Conservation (phyloP, 1,140 invertebrate genomes). For the Dreissena rostriformis region DNA sequence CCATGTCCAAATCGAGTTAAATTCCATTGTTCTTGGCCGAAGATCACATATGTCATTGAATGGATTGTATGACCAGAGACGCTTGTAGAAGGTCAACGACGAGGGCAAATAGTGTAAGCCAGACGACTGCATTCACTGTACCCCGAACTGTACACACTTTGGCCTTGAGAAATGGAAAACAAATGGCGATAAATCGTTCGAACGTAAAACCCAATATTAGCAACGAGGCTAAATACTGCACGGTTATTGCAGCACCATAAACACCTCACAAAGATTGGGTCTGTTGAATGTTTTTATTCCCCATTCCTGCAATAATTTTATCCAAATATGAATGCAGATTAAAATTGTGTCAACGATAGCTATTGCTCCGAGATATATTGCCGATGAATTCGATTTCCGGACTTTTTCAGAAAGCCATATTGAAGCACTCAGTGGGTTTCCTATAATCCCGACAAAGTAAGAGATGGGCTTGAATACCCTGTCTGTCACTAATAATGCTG, state of each 20-base stretch:
- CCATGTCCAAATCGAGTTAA: constrained; percentile 66
- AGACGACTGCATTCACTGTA: constrained; percentile 85
- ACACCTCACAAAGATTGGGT: constrained; percentile 58
- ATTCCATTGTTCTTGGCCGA: constrained; percentile 3
- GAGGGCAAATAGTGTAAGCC: constrained; percentile 30
- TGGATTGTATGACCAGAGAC: constrained; percentile 55
- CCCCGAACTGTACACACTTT: constrained; percentile 89
- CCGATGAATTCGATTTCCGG: constrained; percentile 74
- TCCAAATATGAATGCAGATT: constrained; percentile 70
- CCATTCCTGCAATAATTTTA: constrained; percentile 68
- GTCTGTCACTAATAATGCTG: constrained; percentile 63
- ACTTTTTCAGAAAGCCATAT: constrained; percentile 76
- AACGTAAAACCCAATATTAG: constrained; percentile 88
- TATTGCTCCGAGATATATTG: constrained; percentile 77
- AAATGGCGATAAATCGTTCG: constrained; percentile 91
- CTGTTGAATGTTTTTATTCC: constrained; percentile 58
- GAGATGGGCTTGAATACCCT: constrained; percentile 68
- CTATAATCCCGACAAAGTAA: constrained; percentile 75
- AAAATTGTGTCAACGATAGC: constrained; percentile 75
- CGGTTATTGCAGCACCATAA: constrained; percentile 61
- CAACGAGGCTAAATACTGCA: constrained; percentile 62
- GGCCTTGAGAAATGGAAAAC: constrained; percentile 88
- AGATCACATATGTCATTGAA: constrained; percentile 7
- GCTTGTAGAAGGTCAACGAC: constrained; percentile 39
- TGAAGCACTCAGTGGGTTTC: constrained; percentile 72